Conservation (phyloP, 1,140 invertebrate genomes). For the Drosophila kanapiae region DNA sequence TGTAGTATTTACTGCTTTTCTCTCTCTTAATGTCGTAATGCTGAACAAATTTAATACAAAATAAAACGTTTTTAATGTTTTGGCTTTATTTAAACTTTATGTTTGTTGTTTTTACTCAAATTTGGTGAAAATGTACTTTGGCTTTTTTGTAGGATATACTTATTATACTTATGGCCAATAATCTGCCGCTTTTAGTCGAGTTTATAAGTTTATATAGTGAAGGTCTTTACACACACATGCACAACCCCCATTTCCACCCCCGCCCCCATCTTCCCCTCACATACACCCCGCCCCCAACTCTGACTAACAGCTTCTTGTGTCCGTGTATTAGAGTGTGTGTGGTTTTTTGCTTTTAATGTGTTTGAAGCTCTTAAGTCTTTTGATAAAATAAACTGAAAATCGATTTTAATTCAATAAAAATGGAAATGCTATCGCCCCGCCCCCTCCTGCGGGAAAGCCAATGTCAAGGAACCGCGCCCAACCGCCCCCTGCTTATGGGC, state of each 20-base stretch:
- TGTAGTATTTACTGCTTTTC: neutral
- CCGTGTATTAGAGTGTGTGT: slow-evolving; percentile 21
- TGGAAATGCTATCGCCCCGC: slow-evolving; percentile 44
- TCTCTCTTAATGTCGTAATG: too few species aligned
- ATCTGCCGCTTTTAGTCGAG: slow-evolving; percentile 9
- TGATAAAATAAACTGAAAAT: slow-evolving; percentile 66
- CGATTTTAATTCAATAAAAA: slow-evolving; percentile 68
- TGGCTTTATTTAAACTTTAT: neutral
- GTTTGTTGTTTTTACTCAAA: neutral
- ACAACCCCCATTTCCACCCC: neutral
- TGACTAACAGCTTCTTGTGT: slow-evolving; percentile 13
- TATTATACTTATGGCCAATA: slow-evolving; percentile 7
- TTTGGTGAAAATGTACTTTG: too few species aligned
- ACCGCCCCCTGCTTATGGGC: neutral
- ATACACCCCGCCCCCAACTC: neutral
- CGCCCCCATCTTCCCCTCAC: too few species aligned
- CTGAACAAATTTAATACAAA: neutral
- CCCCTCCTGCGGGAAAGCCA: slow-evolving; percentile 3
- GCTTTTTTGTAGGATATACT: neutral
- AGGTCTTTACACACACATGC: neutral
- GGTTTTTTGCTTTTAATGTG: slow-evolving; percentile 62
- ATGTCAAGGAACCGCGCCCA: slow-evolving; percentile 3
- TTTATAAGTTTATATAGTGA: slow-evolving; percentile 21
- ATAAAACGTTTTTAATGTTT: neutral
- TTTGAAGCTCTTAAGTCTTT: slow-evolving; percentile 67